phyloP scores from a whole-genome alignment of 2,797 vertebrate genomes.

The Hephaestus fuliginosus region DNA sequence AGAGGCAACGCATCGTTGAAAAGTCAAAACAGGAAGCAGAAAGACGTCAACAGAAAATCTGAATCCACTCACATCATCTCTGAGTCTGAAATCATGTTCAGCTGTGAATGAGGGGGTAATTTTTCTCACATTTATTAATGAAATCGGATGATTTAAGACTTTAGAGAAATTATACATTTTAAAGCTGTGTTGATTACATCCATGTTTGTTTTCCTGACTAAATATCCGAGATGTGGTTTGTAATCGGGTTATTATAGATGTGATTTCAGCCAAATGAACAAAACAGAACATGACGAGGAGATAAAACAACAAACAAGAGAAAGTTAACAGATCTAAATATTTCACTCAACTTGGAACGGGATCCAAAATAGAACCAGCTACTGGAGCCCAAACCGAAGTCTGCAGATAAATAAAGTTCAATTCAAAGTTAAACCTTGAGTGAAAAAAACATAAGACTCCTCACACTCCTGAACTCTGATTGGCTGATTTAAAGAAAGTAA shows the following conservation, averaged over 20 bases:
- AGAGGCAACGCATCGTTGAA: slow-evolving; percentile 17
- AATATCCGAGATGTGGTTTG: not conserved
- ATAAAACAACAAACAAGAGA: not conserved
- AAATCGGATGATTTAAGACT: not conserved
- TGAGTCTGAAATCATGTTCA: not conserved
- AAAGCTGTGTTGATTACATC: not conserved
- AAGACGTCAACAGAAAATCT: too few species aligned
- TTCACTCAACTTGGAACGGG: slow-evolving; percentile 4
- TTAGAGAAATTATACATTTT: not conserved
- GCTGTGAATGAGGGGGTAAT: not conserved
- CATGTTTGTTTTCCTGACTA: not conserved
- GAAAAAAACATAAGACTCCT: not conserved
- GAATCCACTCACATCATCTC: not conserved
- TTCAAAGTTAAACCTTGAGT: not conserved
- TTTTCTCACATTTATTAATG: not conserved
- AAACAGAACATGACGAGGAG: not conserved
- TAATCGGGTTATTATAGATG: not conserved
- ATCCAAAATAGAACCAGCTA: slow-evolving; percentile 69
- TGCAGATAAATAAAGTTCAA: slow-evolving; percentile 27
- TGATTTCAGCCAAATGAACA: not conserved
- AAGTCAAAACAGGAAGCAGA: not conserved
- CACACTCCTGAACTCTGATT: not conserved
- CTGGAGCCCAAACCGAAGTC: slow-evolving; percentile 26
- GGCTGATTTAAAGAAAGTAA: not conserved
- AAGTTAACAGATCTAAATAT: slow-evolving; percentile 7